These are phyloP conservation scores for Xiphorhynchus elegans DNA, from an alignment of 2,113 vertebrate genomes.

Conservation along the genomic window DNA sequence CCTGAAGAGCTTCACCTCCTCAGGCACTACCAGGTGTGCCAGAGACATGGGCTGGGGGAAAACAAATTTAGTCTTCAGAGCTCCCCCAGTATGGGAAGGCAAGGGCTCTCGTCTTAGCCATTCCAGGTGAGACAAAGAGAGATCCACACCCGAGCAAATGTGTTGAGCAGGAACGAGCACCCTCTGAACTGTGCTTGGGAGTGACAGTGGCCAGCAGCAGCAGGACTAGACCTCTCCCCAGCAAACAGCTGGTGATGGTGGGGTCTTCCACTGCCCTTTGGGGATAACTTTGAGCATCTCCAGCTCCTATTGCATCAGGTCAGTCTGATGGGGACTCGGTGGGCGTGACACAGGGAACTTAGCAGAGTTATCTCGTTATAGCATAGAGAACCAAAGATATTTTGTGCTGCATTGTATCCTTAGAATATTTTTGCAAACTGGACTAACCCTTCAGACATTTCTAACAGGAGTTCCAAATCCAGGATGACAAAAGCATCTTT, in stretches of 20 bases:
- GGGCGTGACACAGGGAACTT: background rate
- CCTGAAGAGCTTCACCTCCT: background rate
- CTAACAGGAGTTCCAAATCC: background rate
- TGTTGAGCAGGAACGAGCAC: accelerated
- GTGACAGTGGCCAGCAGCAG: background rate
- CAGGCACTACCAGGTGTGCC: background rate
- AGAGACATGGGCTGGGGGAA: background rate
- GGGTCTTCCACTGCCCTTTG: background rate
- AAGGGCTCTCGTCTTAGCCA: background rate
- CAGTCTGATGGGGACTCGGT: background rate
- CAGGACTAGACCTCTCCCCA: background rate
- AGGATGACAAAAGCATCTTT: background rate
- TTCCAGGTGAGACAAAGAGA: background rate
- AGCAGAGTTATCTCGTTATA: accelerated
- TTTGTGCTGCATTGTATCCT: background rate
- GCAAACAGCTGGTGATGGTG: background rate
- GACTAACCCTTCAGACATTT: background rate
- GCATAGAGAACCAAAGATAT: background rate
- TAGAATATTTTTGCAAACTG: background rate
- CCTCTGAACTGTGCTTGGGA: accelerated
- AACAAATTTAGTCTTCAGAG: background rate
- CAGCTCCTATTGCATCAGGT: background rate
- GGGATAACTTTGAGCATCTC: background rate
- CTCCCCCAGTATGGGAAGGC: background rate
- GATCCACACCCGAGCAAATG: background rate